Evolutionary conservation across 2,797 vertebrate species (phyloP), one percentile per base, ranked within the genome.

Genomic region (Hypotaenidia okinawae): DNA sequence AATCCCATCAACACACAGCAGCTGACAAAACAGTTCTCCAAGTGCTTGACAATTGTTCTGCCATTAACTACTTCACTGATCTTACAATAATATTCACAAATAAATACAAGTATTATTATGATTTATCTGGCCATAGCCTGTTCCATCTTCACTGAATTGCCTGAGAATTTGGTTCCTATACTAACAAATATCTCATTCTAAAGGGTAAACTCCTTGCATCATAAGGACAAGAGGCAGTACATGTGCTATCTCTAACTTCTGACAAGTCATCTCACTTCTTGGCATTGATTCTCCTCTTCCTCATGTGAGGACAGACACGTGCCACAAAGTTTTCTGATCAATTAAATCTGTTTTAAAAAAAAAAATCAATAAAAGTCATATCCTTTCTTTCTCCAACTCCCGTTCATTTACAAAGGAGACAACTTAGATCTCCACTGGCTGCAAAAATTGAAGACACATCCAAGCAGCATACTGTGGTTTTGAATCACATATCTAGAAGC

Each of bases 161-260:
- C 37, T 16, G 23, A 83, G 30, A 84, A 62, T 73, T 64, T 54
- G 4, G 16, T 51, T 61, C 21, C 35, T 83, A 35, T 76, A 43
- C 30, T 94, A 73, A 51, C 4, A 51, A 39, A 43, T 3, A 49
- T 5, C 18, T 80, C 28, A 32, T 41, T 72, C 83, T 39, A 66
- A 87, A 75, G 35, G 52, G n/a, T 51, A 21, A 75, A 33, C 33
- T 57, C 35, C n/a, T 32, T 69, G 57, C 77, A 47, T 58, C 21
- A 10, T 51, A 83, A 57, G 23, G 68, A 57, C 72, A 73, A 91
- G 79, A 43, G 23, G 24, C 16, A 94, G 23, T 28, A 84, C 77
- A 59, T 25, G 27, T 62, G 35, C 77, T 89, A 91, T 94, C 64
- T 96, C 88, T 95, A 96, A 97, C 96, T 98, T 95, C 33, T 57